These are phyloP conservation scores for Cydia amplana DNA, from an alignment of 1,140 invertebrate genomes.

Conservation along the genomic window DNA sequence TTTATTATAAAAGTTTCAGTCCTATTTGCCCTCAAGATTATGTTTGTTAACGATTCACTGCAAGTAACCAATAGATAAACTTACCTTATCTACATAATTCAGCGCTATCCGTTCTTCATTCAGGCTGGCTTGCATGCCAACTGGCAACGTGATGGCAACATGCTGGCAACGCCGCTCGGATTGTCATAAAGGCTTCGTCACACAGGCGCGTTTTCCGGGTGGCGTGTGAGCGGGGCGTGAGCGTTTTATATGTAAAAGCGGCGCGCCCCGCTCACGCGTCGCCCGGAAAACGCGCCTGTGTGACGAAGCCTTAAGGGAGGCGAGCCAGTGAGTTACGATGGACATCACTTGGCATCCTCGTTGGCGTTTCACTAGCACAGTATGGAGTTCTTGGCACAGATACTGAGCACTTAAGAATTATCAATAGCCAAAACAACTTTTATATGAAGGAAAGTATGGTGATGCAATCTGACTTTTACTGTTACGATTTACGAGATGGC, in stretches of 20 bases:
- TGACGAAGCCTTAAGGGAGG: too few species aligned
- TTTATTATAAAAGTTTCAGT: too few species aligned
- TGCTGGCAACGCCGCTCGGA: neutral
- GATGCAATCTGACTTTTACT: neutral
- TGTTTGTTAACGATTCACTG: too few species aligned
- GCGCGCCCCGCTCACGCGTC: too few species aligned
- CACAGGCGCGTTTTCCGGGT: too few species aligned
- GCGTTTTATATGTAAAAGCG: too few species aligned
- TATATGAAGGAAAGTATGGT: neutral
- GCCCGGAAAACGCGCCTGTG: too few species aligned
- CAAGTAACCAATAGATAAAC: too few species aligned
- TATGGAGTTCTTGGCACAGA: neutral
- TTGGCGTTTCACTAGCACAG: neutral
- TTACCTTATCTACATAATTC: too few species aligned
- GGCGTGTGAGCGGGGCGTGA: too few species aligned
- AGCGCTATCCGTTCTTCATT: neutral
- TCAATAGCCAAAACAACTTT: neutral
- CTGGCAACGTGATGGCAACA: slow-evolving; percentile 3
- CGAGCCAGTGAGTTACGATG: neutral
- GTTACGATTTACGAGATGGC: neutral
- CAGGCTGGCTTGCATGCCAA: slow-evolving; percentile 15
- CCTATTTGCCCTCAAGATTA: too few species aligned
- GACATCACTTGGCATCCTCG: neutral
- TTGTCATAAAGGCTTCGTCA: too few species aligned
- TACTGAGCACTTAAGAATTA: slow-evolving; percentile 7